phyloP scores from a whole-genome alignment of 2,888 invertebrate genomes.

The Unio delphinus region DNA sequence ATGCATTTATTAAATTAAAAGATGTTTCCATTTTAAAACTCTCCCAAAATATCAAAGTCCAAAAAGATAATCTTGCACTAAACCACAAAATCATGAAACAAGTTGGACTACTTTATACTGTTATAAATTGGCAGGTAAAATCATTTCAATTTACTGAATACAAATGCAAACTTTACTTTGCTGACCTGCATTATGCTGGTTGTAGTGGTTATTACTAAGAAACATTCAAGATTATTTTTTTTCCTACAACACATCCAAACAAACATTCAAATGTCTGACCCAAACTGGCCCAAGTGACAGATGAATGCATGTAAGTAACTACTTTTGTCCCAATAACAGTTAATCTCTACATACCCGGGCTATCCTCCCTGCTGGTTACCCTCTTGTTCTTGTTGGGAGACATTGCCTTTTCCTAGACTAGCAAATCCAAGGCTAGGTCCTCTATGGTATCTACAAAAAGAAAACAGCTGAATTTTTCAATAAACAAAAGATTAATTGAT shows the following conservation, averaged over 20 bases:
- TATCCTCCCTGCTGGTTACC: conserved; percentile 33
- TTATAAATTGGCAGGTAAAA: no score
- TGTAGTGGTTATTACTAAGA: not conserved
- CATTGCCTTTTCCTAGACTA: conserved; percentile 16
- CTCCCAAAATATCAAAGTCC: no score
- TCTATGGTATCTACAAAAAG: not conserved
- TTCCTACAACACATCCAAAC: not conserved
- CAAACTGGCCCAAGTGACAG: no score
- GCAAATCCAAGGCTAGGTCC: not conserved
- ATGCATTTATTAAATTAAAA: no score
- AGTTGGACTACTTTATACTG: no score
- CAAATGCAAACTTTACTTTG: no score
- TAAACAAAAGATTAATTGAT: no score
- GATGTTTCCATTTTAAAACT: no score
- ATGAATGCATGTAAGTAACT: conserved; percentile 9
- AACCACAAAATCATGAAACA: no score
- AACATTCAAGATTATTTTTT: not conserved
- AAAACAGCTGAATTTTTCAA: not conserved
- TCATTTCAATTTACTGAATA: no score
- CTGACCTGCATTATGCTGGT: no score
- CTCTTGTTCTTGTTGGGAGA: conserved; percentile 44
- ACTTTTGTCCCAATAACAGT: conserved; percentile 12
- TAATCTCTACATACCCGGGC: conserved; percentile 40
- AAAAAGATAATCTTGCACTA: no score
- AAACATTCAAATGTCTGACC: not conserved